phyloP scores from a whole-genome alignment of 2,888 invertebrate genomes.

The Lithophane ornitopus region DNA sequence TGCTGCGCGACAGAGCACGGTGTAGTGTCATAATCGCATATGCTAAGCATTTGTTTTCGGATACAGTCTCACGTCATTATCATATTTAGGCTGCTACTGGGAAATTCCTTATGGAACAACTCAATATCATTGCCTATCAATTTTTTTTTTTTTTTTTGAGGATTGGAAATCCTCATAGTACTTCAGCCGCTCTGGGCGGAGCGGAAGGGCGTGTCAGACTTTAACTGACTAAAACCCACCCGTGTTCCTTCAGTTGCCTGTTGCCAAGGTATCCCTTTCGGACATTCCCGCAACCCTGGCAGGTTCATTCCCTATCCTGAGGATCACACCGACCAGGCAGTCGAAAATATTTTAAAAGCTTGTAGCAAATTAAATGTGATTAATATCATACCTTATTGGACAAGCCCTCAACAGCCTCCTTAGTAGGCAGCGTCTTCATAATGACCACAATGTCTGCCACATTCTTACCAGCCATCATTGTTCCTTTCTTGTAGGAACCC shows the following conservation, averaged over 20 bases:
- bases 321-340: neutral
- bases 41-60: too few species aligned
- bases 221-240: too few species aligned
- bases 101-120: neutral
- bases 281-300: too few species aligned
- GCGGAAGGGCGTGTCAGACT: too few species aligned
- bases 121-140: neutral
- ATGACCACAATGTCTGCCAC: constrained; percentile 99
- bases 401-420: constrained; percentile 98
- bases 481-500: constrained; percentile 99
- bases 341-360: neutral
- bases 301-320: neutral
- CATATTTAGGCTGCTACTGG: neutral
- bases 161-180: too few species aligned
- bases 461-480: constrained; percentile 98
- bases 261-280: too few species aligned
- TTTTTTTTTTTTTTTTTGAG: too few species aligned
- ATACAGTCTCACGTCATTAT: too few species aligned
- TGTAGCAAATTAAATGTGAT: neutral
- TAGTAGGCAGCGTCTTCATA: constrained; percentile 98
- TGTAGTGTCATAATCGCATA: too few species aligned
- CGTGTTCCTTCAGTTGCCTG: too few species aligned
- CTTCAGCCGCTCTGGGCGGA: too few species aligned
- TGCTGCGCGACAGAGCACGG: too few species aligned
- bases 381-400: constrained; percentile 93